Conservation (phyloP, 2,797 vertebrate genomes). For the Phyllotis vaccarum region DNA sequence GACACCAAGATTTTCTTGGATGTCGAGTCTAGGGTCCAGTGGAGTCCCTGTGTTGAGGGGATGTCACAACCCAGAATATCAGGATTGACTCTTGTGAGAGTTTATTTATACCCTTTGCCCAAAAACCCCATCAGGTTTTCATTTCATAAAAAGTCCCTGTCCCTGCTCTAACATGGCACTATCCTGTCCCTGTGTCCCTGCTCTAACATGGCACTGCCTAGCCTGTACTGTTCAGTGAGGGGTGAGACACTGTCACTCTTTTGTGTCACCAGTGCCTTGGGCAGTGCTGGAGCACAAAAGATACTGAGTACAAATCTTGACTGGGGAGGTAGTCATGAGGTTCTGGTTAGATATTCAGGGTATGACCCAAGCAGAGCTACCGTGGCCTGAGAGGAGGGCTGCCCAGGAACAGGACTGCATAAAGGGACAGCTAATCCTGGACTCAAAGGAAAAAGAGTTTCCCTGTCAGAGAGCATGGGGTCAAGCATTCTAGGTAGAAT, state of each 20-base stretch:
- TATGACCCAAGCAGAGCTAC: neutral
- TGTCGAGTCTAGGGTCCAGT: neutral
- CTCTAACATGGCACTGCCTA: neutral
- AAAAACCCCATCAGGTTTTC: neutral
- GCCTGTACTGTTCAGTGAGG: neutral
- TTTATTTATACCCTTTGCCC: neutral
- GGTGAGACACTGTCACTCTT: neutral
- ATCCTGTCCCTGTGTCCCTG: neutral
- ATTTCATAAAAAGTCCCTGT: neutral
- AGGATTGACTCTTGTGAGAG: neutral
- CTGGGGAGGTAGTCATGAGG: neutral
- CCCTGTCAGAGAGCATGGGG: neutral
- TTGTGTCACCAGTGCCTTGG: neutral
- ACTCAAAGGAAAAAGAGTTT: neutral
- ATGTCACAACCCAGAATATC: neutral
- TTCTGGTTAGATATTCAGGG: neutral
- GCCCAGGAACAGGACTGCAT: neutral
- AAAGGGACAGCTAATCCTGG: neutral
- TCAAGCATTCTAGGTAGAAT: neutral
- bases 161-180: neutral
- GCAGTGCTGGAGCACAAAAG: neutral
- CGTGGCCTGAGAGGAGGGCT: fast-evolving
- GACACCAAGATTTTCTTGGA: neutral
- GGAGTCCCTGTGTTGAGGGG: neutral
- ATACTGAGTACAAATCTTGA: neutral